Conservation (phyloP, 2,888 invertebrate species). For the Podotricha telesiphe region DNA sequence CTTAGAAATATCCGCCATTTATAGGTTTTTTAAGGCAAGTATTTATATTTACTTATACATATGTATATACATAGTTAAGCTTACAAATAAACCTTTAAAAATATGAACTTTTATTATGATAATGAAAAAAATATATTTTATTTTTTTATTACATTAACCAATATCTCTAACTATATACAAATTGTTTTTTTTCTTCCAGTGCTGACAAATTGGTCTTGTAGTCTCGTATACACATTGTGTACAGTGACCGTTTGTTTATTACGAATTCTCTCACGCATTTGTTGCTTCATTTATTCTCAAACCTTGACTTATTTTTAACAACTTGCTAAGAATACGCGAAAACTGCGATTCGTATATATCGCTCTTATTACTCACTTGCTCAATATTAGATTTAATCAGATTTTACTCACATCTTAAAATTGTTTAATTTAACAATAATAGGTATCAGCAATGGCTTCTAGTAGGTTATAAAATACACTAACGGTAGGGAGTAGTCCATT, state of each 20-base stretch:
- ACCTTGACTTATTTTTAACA: slow-evolving; percentile 70
- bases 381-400: slow-evolving; percentile 29
- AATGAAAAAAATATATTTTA: no score
- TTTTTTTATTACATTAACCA: no score
- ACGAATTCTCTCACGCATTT: slow-evolving; percentile 65
- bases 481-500: no score
- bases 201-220: background rate
- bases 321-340: slow-evolving; percentile 50
- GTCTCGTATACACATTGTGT: background rate
- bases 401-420: background rate
- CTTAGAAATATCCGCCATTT: background rate
- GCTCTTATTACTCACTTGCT: no score
- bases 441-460: background rate
- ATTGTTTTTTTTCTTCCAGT: no score
- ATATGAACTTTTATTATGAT: no score
- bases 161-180: no score
- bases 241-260: slow-evolving; percentile 42
- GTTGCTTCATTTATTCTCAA: slow-evolving; percentile 56
- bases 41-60: background rate
- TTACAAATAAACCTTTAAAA: no score
- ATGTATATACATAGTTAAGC: no score
- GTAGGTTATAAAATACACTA: no score
- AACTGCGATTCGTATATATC: slow-evolving; percentile 35
- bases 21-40: background rate
- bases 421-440: background rate